Evolutionary conservation across 2,113 vertebrate species (phyloP).

Genomic region (Nesoenas mayeri): DNA sequence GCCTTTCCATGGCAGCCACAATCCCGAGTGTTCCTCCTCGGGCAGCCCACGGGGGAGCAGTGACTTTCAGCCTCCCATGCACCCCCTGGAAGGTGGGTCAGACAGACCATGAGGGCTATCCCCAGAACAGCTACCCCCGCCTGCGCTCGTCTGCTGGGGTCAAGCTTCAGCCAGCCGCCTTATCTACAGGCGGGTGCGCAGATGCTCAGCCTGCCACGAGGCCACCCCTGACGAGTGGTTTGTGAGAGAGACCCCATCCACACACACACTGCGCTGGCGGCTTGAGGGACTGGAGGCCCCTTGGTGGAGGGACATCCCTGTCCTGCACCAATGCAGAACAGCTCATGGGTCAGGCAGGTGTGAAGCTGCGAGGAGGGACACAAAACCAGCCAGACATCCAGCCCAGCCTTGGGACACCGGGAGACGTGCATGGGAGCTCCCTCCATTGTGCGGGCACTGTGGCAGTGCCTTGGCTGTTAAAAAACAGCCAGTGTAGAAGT

Average conservation of each 20-base stretch:
- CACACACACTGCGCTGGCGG: fast-evolving
- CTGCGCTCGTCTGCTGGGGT: fast-evolving
- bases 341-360: fast-evolving
- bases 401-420: not conserved
- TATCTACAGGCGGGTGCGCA: fast-evolving
- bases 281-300: not conserved
- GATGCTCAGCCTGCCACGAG: fast-evolving
- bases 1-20: fast-evolving
- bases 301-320: too few species aligned
- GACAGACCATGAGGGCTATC: not conserved
- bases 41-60: not conserved
- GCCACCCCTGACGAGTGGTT: not conserved
- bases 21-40: fast-evolving
- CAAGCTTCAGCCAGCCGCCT: not conserved
- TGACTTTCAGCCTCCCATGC: fast-evolving
- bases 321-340: fast-evolving
- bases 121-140: not conserved
- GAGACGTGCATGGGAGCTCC: fast-evolving
- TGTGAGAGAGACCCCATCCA: not conserved
- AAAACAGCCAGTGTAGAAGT: fast-evolving
- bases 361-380: not conserved
- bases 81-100: fast-evolving
- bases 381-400: not conserved
- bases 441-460: fast-evolving
- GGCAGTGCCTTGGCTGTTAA: not conserved